A percentile compares a stretch with the other conserved stretches of the same genome.
These are phyloP conservation scores for Myiothlypis chrysogaster DNA, from an alignment of 2,797 vertebrate species.

Conservation along the genomic window DNA sequence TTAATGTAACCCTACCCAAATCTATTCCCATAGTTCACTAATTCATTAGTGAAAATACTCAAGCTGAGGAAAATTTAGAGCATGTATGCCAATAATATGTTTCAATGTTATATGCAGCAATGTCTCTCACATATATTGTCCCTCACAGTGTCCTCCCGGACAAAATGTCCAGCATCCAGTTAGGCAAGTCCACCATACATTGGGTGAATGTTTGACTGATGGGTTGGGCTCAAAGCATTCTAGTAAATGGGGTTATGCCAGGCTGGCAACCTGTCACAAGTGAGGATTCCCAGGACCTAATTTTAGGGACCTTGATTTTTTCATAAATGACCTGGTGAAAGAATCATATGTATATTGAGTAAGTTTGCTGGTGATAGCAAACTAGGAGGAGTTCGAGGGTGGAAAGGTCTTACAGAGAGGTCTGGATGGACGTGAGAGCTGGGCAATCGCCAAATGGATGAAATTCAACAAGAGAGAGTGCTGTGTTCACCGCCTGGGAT, in stretches of 20 bases:
- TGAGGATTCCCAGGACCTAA: accelerated
- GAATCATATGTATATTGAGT: neutral
- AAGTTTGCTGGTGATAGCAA: neutral
- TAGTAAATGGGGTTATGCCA: neutral
- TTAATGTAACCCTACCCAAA: neutral
- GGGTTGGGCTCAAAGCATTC: neutral
- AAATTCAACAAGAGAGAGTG: neutral
- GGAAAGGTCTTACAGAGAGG: neutral
- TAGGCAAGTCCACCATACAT: neutral
- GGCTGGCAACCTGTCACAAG: accelerated
- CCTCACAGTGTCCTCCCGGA: neutral
- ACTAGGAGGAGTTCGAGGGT: accelerated
- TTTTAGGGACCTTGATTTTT: neutral
- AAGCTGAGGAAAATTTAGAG: neutral
- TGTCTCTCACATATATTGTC: neutral
- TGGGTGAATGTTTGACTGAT: neutral
- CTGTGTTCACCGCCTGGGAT: neutral
- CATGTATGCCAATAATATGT: neutral
- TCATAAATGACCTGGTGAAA: neutral
- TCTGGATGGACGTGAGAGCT: neutral
- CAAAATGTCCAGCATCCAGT: neutral
- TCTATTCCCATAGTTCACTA: neutral
- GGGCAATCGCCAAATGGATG: accelerated
- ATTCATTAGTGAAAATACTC: neutral
- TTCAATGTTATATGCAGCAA: neutral